phyloP scores from a whole-genome alignment of 2,888 invertebrate genomes.

The Drosophila monieri region DNA sequence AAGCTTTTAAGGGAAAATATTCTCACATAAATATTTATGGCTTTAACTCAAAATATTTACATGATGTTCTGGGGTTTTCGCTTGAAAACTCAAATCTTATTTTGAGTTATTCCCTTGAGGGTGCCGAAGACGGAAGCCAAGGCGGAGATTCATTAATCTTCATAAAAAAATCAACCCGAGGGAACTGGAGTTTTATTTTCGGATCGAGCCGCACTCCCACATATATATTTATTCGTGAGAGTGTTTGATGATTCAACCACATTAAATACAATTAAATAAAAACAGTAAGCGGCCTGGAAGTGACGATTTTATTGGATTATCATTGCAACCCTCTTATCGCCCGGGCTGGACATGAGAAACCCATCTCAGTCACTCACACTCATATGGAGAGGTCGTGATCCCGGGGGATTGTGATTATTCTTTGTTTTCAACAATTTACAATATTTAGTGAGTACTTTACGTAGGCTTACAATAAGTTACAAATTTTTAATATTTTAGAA shows the following conservation, averaged over 20 bases:
- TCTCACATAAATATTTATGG: slow-evolving; percentile 65
- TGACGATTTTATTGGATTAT: slow-evolving; percentile 22
- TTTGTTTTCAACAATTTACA: slow-evolving; percentile 42
- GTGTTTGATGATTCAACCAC: not conserved
- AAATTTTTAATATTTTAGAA: not conserved
- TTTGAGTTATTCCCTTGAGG: not conserved
- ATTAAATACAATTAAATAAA: slow-evolving; percentile 38
- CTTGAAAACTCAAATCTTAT: slow-evolving; percentile 8
- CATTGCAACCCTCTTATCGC: slow-evolving; percentile 17
- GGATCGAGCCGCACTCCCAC: slow-evolving; percentile 9
- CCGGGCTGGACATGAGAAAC: not conserved
- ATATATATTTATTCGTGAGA: not conserved
- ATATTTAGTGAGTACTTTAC: slow-evolving; percentile 14
- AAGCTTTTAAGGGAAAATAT: slow-evolving; percentile 16
- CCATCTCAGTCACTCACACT: not conserved
- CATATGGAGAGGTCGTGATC: slow-evolving; percentile 23
- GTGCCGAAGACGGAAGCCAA: slow-evolving; percentile 1
- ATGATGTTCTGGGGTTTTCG: slow-evolving; percentile 12
- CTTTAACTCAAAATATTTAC: slow-evolving; percentile 64
- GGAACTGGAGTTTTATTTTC: slow-evolving; percentile 23
- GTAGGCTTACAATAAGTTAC: slow-evolving; percentile 1
- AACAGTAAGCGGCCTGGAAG: not conserved
- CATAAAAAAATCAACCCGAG: slow-evolving; percentile 45
- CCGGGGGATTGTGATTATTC: slow-evolving; percentile 37
- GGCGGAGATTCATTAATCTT: slow-evolving; percentile 49